Conservation (phyloP, 2,888 invertebrate species). For the Agriopis marginaria region DNA sequence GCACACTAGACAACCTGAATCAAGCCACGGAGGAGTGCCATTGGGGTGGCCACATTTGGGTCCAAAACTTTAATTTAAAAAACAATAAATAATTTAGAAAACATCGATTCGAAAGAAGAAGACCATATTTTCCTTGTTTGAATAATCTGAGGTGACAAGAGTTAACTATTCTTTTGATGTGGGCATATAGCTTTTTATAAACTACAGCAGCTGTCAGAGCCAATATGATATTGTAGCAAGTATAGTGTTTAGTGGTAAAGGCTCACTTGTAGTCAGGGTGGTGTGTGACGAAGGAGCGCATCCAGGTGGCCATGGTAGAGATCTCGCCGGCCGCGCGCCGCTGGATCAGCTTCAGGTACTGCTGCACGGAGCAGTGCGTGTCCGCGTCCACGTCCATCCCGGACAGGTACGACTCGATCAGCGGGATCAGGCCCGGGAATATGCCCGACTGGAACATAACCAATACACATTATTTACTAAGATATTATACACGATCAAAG, state of each 20-base stretch:
- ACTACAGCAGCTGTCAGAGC: not conserved
- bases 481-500: not conserved
- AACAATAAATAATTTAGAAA: too few species aligned
- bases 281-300: conserved; percentile 94
- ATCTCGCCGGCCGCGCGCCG: conserved; percentile 95
- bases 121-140: too few species aligned
- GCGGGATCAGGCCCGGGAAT: conserved; percentile 97
- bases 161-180: too few species aligned
- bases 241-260: not conserved
- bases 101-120: too few species aligned
- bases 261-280: conserved; percentile 96
- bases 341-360: conserved; percentile 97
- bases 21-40: too few species aligned
- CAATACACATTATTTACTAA: not conserved
- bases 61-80: too few species aligned
- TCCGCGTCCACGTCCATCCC: conserved; percentile 99
- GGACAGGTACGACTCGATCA: conserved; percentile 97
- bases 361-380: conserved; percentile 98
- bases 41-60: too few species aligned
- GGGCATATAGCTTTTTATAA: too few species aligned
- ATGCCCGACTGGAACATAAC: conserved; percentile 88
- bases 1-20: too few species aligned
- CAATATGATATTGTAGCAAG: not conserved
- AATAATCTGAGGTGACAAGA: too few species aligned
- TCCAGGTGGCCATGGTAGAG: conserved; percentile 97